Base-by-base conservation (phyloP, 2,113 vertebrate species). In the Electrona antarctica region DNA sequence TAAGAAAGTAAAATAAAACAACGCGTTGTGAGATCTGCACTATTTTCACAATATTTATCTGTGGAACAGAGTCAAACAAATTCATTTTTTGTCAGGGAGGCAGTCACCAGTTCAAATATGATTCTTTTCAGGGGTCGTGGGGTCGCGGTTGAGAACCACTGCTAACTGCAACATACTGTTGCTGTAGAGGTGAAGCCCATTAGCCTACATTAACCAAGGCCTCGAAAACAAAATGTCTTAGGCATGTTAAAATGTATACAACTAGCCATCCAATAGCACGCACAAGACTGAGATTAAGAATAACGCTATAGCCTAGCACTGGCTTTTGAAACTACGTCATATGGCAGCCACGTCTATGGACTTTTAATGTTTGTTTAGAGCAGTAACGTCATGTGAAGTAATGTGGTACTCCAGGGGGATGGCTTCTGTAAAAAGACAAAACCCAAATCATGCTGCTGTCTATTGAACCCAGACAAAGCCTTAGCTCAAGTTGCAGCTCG, bases 401-500 rank as follows among this genome's bases (percentile, higher is more conserved):
- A 21, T 21, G 21, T 21, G 21, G 21, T 5, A 64, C 64, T 29
- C 58, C 50, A 47, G 45, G 49, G 58, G 64, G 73, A 76, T 65
- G 64, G 71, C 71, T 69, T 78, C 15, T 29, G 21, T 29, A 51
- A 48, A 64, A 51, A 50, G 60, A 66, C 69, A 71, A 3, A 21
- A 66, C 67, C 74, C 71, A 86, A 87, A 85, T 86, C 78, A 81
- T 63, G 48, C 70, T 67, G 56, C 62, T 67, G 71, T 76, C 71
- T 58, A 81, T 52, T 69, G 65, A 54, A 73, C 71, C 80, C 79
- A 75, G 69, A 81, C 54, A 4, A 28, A 86, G 64, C 78, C 68
- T 75, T 66, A 62, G 72, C 82, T 89, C 83, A 80, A 74, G 76
- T 82, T 84, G 73, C 87, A 84, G 72, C 76, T 83, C 62, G 11